Evolutionary conservation across 1,140 invertebrate species (phyloP).

Genomic region (Platorchestia sp.): DNA sequence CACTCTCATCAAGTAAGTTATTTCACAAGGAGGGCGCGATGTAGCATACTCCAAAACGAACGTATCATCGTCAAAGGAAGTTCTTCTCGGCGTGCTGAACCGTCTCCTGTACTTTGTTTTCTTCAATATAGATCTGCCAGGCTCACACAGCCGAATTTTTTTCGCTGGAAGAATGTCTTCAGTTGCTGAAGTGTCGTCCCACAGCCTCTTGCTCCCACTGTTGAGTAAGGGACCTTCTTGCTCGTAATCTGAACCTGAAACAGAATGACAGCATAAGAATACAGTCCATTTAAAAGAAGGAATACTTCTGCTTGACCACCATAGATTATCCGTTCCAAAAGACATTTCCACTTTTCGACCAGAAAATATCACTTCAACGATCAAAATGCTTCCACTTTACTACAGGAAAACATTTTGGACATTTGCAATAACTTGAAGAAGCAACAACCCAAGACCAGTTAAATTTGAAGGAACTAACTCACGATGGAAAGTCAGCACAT

Average conservation of each 20-base stretch:
- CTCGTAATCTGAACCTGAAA: background rate
- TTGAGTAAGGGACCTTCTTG: background rate
- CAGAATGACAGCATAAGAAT: background rate
- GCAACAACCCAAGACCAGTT: background rate
- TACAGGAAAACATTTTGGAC: too few species aligned
- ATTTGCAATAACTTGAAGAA: background rate
- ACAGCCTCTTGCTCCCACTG: slow-evolving; percentile 8
- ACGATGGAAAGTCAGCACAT: background rate
- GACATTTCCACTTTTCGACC: too few species aligned
- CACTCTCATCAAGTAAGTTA: background rate
- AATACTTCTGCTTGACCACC: too few species aligned
- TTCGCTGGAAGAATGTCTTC: slow-evolving; percentile 29
- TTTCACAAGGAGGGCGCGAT: slow-evolving; percentile 30
- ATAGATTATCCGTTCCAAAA: too few species aligned
- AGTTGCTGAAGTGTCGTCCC: background rate
- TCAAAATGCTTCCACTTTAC: background rate
- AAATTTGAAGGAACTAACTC: background rate
- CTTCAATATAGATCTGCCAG: slow-evolving; percentile 13
- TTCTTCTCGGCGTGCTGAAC: slow-evolving; percentile 42
- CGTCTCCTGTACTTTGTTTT: slow-evolving; percentile 10
- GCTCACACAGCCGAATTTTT: background rate
- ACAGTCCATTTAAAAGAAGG: background rate
- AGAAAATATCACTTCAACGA: too few species aligned
- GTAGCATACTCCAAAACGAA: background rate
- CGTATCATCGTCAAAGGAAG: background rate